phyloP scores from a whole-genome alignment of 2,888 invertebrate genomes.

The Hypselothyrea guttata region DNA sequence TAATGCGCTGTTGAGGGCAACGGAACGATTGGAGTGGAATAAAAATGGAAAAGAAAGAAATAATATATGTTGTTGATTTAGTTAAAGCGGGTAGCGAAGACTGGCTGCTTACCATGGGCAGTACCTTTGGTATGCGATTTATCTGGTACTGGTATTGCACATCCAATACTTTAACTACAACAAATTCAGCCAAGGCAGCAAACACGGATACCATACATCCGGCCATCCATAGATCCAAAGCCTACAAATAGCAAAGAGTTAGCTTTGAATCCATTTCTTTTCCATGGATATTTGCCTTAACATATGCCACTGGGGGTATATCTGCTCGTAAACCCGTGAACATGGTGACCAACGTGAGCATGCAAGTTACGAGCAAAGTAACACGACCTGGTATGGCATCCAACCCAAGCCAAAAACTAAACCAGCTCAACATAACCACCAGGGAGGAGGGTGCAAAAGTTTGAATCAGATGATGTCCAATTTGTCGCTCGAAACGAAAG shows the following conservation, averaged over 20 bases:
- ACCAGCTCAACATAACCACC: constrained; percentile 93
- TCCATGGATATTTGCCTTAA: constrained; percentile 87
- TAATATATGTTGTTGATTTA: constrained; percentile 46
- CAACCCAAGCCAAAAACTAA: constrained; percentile 92
- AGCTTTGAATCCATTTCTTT: neutral
- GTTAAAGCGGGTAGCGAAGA: constrained; percentile 33
- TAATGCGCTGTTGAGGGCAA: constrained; percentile 83
- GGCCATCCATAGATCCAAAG: constrained; percentile 93
- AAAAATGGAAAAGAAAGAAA: constrained; percentile 20
- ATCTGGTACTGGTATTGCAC: constrained; percentile 88
- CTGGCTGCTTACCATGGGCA: constrained; percentile 80
- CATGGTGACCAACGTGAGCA: constrained; percentile 93
- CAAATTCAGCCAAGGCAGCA: constrained; percentile 91
- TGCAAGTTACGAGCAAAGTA: constrained; percentile 91
- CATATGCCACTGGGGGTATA: constrained; percentile 93
- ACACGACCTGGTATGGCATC: constrained; percentile 93
- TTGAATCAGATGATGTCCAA: constrained; percentile 92
- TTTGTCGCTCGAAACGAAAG: constrained; percentile 91
- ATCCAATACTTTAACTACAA: constrained; percentile 91
- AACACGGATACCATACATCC: constrained; percentile 94
- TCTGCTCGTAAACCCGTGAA: constrained; percentile 91
- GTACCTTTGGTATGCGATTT: constrained; percentile 83
- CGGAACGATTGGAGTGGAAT: constrained; percentile 8
- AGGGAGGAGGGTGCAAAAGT: constrained; percentile 92
- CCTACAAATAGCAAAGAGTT: constrained; percentile 83